Evolutionary conservation across 2,113 vertebrate species (phyloP).

Genomic region (Trinectes maculatus): DNA sequence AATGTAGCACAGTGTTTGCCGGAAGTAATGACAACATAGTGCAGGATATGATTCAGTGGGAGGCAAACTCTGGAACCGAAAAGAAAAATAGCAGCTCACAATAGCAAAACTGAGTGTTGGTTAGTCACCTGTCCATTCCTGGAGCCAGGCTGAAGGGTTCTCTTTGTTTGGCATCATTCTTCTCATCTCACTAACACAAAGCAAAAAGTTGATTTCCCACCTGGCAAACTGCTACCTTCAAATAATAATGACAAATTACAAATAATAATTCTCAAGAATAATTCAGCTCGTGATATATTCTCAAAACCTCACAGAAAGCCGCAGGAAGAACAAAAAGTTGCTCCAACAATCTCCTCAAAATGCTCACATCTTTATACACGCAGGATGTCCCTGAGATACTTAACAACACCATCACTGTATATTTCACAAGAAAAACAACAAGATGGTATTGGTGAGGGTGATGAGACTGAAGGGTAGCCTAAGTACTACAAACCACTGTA

Average conservation of each 20-base stretch:
- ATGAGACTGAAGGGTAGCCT: neutral
- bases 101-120: neutral
- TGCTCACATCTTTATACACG: too few species aligned
- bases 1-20: conserved; percentile 26
- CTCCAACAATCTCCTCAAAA: too few species aligned
- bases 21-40: conserved; percentile 2
- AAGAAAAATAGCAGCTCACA: conserved; percentile 2
- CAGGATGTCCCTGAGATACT: too few species aligned
- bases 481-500: neutral
- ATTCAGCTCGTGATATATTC: too few species aligned
- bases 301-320: neutral
- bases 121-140: too few species aligned
- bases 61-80: neutral
- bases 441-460: neutral
- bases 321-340: too few species aligned
- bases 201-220: too few species aligned
- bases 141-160: neutral
- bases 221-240: too few species aligned
- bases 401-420: neutral
- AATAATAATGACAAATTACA: too few species aligned
- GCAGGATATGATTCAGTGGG: conserved; percentile 16
- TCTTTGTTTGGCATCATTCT: neutral
- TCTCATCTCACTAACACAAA: too few species aligned
- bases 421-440: neutral
- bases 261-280: too few species aligned